Evolutionary conservation across 2,888 invertebrate species (phyloP), one percentile per base, ranked within the genome.

Genomic region (Heliconius cydno): DNA sequence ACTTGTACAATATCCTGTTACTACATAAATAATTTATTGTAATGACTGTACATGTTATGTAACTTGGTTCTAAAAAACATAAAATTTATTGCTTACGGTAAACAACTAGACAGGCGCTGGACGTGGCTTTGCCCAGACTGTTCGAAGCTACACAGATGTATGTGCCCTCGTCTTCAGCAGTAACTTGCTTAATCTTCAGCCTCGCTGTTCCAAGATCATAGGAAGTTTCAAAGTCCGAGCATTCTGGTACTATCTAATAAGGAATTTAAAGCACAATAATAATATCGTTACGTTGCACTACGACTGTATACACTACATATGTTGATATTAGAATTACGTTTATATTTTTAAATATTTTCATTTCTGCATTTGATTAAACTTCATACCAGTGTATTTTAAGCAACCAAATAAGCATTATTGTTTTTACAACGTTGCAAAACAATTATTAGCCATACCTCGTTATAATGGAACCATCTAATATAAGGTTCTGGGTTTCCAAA

Each of bases 151-250:
- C 96, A 87, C 98, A 98, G 0, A 97, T 96, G 90, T 98, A 98
- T 85, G 98, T 97, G 78, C 98, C 98, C 90, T 98, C 98, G 87
- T 98, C 98, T 87, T 98, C 98, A 0, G 97, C 97, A 82, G 97
- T 97, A 65, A 98, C 96, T 80, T 97, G 96, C 22, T 95, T 96
- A 86, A 98, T 97, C 84, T 95, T 96, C 79, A 98, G 92, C 28
- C 96, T 96, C 2, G 97, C 98, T 1, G 96, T 96, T 73, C 96
- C 96, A 0, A 96, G 97, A 76, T 97, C 97, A 85, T 96, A 97
- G 9, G 96, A 96, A 79, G 96, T 95, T 80, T 95, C 94, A 87
- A 97, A 97, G 87, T 98, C 97, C 0, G 95, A 95, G 77, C 96
- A 96, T 81, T 97, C 96, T 34, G 96, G 96, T 79, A 97, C 93